Evolutionary conservation across 2,797 vertebrate genomes (phyloP), one percentile per base, ranked within the genome.

Genomic region (Hozukius guyotensis): DNA sequence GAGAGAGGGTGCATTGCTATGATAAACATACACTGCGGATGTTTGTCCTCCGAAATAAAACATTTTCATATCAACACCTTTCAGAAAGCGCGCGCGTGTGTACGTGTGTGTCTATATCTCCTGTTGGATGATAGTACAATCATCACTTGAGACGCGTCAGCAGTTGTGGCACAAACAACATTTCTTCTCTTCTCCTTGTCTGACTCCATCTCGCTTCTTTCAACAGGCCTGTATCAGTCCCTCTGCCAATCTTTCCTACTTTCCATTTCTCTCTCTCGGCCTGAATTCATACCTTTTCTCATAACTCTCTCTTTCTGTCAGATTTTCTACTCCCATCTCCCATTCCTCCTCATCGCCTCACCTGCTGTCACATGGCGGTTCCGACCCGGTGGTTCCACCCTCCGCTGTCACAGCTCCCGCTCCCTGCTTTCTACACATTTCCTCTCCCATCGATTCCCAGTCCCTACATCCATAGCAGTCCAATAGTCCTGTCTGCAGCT

Each of bases 321-420:
- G 81, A 83, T 87, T 86, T 78, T 91, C 82, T 80, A 34, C 83
- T 86, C 86, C 81, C 59, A 42, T 88, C 86, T 90, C 76, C 82
- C 84, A 82, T 90, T 80, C 88, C 83, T 91, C 86, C 88, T 85
- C 87, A 82, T 89, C 89, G 86, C 79, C 73, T 89, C 88, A 90
- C 90, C 87, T 90, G 80, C 89, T 93, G 93, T 94, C 93, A 91
- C 80, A 84, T 75, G 80, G 82, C n/a, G 68, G 92, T 94, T 95
- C 90, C 88, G 82, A 79, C 80, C 82, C 9, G 29, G 72, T 81
- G 90, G 81, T 75, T 87, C 82, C 87, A 80, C 78, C 89, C 83
- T 83, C 82, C 86, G 80, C 82, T 81, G 88, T 90, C 90, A 89
- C 88, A 82, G 75, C 84, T 87, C 77, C 80, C 57, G 76, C 86